These are phyloP conservation scores for Xiphophorus couchianus DNA, from an alignment of 2,113 vertebrate genomes.

Conservation along the genomic window DNA sequence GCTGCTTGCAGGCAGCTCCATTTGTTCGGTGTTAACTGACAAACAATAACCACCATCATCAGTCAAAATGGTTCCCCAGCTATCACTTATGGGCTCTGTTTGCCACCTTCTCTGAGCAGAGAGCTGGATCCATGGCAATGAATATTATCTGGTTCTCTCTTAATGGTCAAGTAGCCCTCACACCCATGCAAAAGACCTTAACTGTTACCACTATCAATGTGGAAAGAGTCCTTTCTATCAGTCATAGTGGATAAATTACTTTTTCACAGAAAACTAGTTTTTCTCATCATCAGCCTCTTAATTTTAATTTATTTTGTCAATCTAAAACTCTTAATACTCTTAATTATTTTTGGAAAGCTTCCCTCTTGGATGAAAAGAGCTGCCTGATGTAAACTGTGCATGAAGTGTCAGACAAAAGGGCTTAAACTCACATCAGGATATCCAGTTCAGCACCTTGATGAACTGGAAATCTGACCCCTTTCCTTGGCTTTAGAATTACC, in stretches of 20 bases:
- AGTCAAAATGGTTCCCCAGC: slow-evolving; percentile 27
- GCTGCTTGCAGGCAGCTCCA: slow-evolving; percentile 14
- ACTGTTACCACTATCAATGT: neutral
- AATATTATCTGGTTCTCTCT: slow-evolving; percentile 13
- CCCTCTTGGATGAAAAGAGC: neutral
- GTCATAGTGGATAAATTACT: too few species aligned
- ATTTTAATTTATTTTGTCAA: neutral
- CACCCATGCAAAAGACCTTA: neutral
- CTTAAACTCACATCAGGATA: neutral
- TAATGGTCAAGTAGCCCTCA: neutral
- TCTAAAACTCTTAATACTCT: neutral
- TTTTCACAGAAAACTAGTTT: too few species aligned
- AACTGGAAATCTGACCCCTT: neutral
- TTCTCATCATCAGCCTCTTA: neutral
- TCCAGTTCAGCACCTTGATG: neutral
- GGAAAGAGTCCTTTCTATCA: neutral
- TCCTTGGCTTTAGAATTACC: neutral
- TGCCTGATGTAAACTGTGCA: neutral
- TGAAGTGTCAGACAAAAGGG: neutral
- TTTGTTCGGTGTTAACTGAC: slow-evolving; percentile 54
- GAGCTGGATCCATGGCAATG: slow-evolving; percentile 22
- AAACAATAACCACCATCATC: slow-evolving; percentile 44
- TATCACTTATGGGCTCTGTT: slow-evolving; percentile 5
- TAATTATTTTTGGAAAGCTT: neutral
- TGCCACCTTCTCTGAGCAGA: slow-evolving; percentile 9